Conservation (phyloP, 2,888 invertebrate species). For the Hirtodrosophila histrioides region DNA sequence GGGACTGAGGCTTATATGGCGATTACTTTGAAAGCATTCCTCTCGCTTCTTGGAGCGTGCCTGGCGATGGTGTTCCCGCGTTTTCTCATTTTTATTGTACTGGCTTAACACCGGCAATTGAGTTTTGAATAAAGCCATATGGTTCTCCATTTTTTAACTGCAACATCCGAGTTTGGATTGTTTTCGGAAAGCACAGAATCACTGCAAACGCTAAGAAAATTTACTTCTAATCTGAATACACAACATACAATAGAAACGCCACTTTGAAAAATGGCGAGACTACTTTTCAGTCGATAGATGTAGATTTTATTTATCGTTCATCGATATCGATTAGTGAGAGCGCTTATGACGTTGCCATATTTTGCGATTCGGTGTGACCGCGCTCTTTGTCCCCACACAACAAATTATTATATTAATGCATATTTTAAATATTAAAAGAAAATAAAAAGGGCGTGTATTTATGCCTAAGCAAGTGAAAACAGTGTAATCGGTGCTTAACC, state of each 20-base stretch:
- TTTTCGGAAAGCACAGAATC: too few species aligned
- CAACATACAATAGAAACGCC: neutral
- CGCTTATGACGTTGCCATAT: conserved; percentile 11
- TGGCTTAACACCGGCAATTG: conserved; percentile 38
- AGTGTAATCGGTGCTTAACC: neutral
- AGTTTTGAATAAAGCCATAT: conserved; percentile 49
- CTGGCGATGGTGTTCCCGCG: conserved; percentile 55
- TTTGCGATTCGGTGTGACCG: conserved; percentile 27
- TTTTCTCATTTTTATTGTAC: conserved; percentile 45
- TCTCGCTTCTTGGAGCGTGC: conserved; percentile 62
- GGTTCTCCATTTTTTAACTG: conserved; percentile 33
- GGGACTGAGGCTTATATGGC: conserved; percentile 61
- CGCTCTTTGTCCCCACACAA: neutral
- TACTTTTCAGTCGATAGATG: neutral
- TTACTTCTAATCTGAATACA: neutral
- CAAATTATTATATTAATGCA: conserved; percentile 14
- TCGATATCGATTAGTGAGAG: conserved; percentile 4
- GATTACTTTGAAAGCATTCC: conserved; percentile 56
- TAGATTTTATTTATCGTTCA: neutral
- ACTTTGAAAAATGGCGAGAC: conserved; percentile 22
- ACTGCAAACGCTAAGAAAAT: neutral
- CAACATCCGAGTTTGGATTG: too few species aligned
- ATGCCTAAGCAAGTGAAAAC: neutral
- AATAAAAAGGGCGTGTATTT: neutral
- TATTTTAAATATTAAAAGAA: conserved; percentile 18